Percentiles rank a stretch among this genome's conserved stretches.
Evolutionary conservation across 2,888 invertebrate genomes (phyloP).

Genomic region (Nineta flava): DNA sequence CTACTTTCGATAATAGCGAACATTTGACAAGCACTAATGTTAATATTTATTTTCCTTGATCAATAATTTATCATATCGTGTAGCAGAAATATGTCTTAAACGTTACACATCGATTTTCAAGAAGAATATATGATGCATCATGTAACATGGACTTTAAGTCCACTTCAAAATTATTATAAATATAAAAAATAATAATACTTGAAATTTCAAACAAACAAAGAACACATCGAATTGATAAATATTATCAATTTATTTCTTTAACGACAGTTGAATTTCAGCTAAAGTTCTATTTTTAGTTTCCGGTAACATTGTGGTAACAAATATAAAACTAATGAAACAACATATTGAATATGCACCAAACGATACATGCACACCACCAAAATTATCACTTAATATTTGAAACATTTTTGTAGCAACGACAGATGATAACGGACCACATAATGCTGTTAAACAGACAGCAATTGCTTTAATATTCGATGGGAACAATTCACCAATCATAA

Average conservation of each 20-base stretch:
- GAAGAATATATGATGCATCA: no score
- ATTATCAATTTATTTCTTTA: not conserved
- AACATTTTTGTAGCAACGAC: constrained; percentile 6
- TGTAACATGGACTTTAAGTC: no score
- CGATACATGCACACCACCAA: not conserved
- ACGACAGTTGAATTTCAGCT: constrained; percentile 5
- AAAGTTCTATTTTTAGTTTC: constrained; percentile 7
- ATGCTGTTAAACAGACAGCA: constrained; percentile 4
- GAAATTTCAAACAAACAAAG: no score
- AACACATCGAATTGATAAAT: no score
- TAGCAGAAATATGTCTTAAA: no score
- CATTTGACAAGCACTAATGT: no score
- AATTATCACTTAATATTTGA: constrained; percentile 5
- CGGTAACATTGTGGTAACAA: constrained; percentile 2
- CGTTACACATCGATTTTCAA: no score
- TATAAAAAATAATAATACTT: no score
- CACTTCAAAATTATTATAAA: no score
- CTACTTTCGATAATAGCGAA: no score
- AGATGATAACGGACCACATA: constrained; percentile 2
- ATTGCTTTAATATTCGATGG: constrained; percentile 5
- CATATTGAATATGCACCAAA: not conserved
- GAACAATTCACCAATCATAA: constrained; percentile 8
- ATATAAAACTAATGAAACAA: constrained; percentile 3
- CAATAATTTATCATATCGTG: no score
- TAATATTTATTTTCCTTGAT: no score